Percentiles rank a stretch among this genome's conserved stretches.
phyloP scores from a whole-genome alignment of 53 echinoderm and acorn worm species.

The Crossaster papposus region DNA sequence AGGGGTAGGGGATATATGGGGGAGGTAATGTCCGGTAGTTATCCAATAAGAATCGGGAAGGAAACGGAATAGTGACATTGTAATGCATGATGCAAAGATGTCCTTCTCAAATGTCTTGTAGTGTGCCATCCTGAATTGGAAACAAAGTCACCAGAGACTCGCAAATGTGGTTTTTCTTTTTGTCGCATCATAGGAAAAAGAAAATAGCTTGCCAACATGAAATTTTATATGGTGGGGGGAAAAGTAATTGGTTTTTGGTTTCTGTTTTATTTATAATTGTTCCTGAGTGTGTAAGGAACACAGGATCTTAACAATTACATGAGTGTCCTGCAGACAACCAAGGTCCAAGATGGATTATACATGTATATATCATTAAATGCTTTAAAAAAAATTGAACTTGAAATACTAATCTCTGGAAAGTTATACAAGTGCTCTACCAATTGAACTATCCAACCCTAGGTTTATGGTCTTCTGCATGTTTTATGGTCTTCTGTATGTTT shows the following conservation, averaged over 20 bases:
- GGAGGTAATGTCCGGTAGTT: background rate
- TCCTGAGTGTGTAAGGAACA: background rate
- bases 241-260: background rate
- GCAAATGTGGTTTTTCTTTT: background rate
- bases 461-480: too few species aligned
- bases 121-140: background rate
- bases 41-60: constrained; percentile 47
- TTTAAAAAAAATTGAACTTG: background rate
- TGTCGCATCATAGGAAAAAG: constrained; percentile 20
- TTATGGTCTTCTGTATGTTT: too few species aligned
- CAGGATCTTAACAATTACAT: background rate
- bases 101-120: constrained; percentile 32
- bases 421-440: too few species aligned
- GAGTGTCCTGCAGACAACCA: background rate
- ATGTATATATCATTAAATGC: background rate
- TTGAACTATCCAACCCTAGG: too few species aligned
- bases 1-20: background rate
- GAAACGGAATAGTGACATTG: background rate
- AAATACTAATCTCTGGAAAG: too few species aligned
- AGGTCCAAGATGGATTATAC: background rate
- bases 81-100: constrained; percentile 26
- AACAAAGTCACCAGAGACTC: constrained; percentile 12
- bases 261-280: background rate
- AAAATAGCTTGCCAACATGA: background rate
- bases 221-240: background rate